A percentile compares a stretch with the other conserved stretches of the same genome.
Conservation (phyloP, 2,888 invertebrate genomes). For the Drosophila rubida region DNA sequence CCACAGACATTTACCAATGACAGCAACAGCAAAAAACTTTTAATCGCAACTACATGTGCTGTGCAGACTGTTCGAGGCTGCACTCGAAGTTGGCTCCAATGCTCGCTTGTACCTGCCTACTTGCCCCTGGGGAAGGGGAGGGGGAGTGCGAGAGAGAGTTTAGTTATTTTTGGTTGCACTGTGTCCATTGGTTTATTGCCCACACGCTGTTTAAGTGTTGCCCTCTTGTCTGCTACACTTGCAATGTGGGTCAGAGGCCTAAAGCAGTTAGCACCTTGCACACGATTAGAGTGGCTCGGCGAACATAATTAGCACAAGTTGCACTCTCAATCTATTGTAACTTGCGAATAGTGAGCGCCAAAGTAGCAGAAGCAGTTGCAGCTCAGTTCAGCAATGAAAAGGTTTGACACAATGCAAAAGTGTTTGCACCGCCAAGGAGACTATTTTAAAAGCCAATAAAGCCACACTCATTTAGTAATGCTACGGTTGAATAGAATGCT, state of each 20-base stretch:
- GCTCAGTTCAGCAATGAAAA: too few species aligned
- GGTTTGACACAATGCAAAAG: too few species aligned
- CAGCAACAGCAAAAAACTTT: constrained; percentile 57
- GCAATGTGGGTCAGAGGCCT: not conserved
- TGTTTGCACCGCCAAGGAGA: too few species aligned
- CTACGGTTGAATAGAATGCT: too few species aligned
- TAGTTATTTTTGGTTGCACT: constrained; percentile 28
- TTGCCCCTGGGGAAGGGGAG: not conserved
- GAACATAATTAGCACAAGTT: not conserved
- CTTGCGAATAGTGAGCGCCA: too few species aligned
- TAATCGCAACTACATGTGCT: constrained; percentile 54
- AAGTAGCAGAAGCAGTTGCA: too few species aligned
- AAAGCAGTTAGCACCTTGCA: not conserved
- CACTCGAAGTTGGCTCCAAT: constrained; percentile 5
- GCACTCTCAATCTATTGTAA: too few species aligned
- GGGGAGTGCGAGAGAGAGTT: not conserved
- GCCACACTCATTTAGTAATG: too few species aligned
- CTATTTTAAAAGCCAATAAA: too few species aligned
- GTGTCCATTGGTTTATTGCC: constrained; percentile 30
- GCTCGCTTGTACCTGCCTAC: constrained; percentile 4
- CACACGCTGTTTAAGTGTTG: constrained; percentile 12
- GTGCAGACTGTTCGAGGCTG: not conserved
- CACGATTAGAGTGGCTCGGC: not conserved
- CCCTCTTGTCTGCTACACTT: not conserved
- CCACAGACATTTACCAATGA: constrained; percentile 68